phyloP scores from a whole-genome alignment of 2,888 invertebrate species.

The Leptopilina syphax region DNA sequence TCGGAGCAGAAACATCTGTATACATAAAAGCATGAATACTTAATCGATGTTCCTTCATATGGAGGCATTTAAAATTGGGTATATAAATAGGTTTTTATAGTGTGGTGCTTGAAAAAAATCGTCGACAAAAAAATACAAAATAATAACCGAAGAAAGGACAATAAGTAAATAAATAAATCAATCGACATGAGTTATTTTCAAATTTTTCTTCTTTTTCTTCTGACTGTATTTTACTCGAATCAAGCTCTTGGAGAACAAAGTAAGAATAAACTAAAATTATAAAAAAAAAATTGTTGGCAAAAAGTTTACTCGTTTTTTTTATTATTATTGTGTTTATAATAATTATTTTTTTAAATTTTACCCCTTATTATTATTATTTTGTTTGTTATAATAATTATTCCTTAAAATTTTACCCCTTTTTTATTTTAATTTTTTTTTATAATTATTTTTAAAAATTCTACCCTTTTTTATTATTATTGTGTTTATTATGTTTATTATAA shows the following conservation, averaged over 20 bases:
- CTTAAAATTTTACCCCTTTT: too few species aligned
- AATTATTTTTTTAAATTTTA: too few species aligned
- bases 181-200: background rate
- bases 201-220: background rate
- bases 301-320: too few species aligned
- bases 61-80: background rate
- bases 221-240: background rate
- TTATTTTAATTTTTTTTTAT: too few species aligned
- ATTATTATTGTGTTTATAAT: too few species aligned
- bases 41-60: background rate
- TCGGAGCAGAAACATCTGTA: background rate
- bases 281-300: background rate
- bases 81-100: constrained; percentile 14
- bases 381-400: too few species aligned
- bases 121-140: background rate
- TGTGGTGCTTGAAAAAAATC: background rate
- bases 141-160: background rate
- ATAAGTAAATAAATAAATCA: constrained; percentile 8
- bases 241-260: background rate
- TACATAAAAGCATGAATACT: constrained; percentile 6
- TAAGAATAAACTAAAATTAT: background rate
- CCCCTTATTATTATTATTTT: too few species aligned
- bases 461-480: too few species aligned
- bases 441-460: too few species aligned
- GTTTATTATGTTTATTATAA: too few species aligned